A percentile compares a stretch with the other conserved stretches of the same genome.
phyloP scores from a whole-genome alignment of 2,113 vertebrate species.

The Collichthys lucidus region DNA sequence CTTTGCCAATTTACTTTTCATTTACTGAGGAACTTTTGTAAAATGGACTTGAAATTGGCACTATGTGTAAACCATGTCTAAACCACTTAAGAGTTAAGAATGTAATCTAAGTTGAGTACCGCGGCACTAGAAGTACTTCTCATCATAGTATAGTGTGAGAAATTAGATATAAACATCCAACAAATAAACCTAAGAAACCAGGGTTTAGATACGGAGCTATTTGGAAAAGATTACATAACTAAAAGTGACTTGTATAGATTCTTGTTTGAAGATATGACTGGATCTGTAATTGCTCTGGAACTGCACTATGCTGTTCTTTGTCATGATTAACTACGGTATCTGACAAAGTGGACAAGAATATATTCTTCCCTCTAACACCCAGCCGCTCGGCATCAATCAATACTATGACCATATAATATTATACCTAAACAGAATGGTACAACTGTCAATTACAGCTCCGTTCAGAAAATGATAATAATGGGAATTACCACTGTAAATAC shows the following conservation, averaged over 20 bases:
- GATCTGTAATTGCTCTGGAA: conserved; percentile 33
- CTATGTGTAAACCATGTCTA: conserved; percentile 19
- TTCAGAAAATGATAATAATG: neutral
- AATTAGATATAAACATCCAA: neutral
- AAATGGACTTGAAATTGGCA: conserved; percentile 22
- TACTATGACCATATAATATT: conserved; percentile 6
- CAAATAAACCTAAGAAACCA: neutral
- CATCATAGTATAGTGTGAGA: neutral
- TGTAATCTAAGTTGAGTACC: conserved; percentile 3
- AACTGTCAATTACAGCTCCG: conserved; percentile 2
- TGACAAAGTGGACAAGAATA: conserved; percentile 27
- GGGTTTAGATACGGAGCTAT: neutral
- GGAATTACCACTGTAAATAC: neutral
- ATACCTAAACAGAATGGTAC: neutral
- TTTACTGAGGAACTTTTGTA: conserved; percentile 7
- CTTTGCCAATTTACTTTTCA: conserved; percentile 5
- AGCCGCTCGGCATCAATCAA: conserved; percentile 8
- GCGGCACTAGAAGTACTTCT: neutral
- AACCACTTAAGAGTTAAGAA: conserved; percentile 16
- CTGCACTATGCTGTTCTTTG: neutral
- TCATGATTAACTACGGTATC: conserved; percentile 25
- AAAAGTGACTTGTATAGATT: conserved; percentile 14
- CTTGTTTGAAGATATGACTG: conserved; percentile 14
- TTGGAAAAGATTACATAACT: neutral
- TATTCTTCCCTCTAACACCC: conserved; percentile 2